phyloP scores from a whole-genome alignment of 2,888 invertebrate species.

The Eupsilia transversa region DNA sequence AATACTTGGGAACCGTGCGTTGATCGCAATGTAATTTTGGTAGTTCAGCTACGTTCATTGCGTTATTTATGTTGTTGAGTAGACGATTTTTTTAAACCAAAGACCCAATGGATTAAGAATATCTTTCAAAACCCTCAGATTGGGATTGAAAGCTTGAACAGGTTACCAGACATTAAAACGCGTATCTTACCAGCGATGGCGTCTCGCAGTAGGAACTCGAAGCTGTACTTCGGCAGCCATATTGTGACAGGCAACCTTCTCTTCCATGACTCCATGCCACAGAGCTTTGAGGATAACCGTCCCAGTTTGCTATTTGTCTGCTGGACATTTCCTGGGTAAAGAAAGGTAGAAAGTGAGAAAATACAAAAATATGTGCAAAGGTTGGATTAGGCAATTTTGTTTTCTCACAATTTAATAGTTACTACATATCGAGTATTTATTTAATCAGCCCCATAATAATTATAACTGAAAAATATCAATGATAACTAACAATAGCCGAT shows the following conservation, averaged over 20 bases:
- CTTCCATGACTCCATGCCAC: conserved; percentile 85
- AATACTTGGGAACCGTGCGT: neutral
- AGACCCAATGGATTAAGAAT: too few species aligned
- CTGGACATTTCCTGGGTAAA: conserved; percentile 70
- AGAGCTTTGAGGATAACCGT: conserved; percentile 79
- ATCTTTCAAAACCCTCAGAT: too few species aligned
- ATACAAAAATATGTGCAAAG: accelerated
- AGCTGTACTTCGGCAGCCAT: conserved; percentile 94
- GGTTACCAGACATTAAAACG: conserved; percentile 18
- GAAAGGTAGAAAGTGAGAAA: conserved; percentile 1
- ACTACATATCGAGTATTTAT: neutral
- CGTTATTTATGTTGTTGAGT: too few species aligned
- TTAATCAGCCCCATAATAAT: neutral
- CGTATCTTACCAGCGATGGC: conserved; percentile 93
- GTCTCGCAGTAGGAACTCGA: conserved; percentile 93
- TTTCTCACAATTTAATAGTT: neutral
- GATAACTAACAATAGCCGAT: conserved; percentile 7
- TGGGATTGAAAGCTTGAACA: too few species aligned
- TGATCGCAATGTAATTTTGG: too few species aligned
- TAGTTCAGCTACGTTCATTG: too few species aligned
- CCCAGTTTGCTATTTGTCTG: conserved; percentile 68
- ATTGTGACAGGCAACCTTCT: conserved; percentile 92
- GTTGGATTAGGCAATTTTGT: neutral
- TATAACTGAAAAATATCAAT: neutral
- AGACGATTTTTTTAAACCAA: too few species aligned